Base-by-base conservation (phyloP, 2,888 invertebrate genomes). In the Ganaspis brasiliensis region DNA sequence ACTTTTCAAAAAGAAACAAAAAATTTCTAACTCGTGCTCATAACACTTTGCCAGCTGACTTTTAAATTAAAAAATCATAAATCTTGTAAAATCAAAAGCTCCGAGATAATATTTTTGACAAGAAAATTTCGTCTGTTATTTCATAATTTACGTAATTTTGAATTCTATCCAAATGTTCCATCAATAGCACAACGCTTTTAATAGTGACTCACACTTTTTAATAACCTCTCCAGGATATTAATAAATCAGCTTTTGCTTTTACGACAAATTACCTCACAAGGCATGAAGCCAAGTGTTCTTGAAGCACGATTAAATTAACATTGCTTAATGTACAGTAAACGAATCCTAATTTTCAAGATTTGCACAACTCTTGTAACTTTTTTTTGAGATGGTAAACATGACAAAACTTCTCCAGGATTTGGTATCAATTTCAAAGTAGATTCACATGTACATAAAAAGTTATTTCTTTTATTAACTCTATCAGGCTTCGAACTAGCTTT, bases 271-370 rank as follows among this genome's bases (percentile, higher is more conserved):
- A 63, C 40, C 63, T 24, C 40, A 24, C 21, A 67, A 67, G 21
- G 63, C 40, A 67, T 67, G 63, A 67, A 67, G 63, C 63, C 63
- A 67, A 67, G 24, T 37, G 24, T 67, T 67, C 24, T 67, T 9
- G 45, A 45, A 67, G 61, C 61, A 45, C 24, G 21, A 8, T 21
- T 21, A 67, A 67, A 40, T 45, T 67, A 6, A 14, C 24, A 40
- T 40, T 14, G 8, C 14, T 40, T 21, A 6, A 21, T 45, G 2
- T 5, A 63, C 21, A 67, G 40, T 8, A 67, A 45, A 40, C 3
- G 1, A 67, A 24, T 24, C 8, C 12, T 8, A 21, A 67, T 67
- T 67, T 67, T 67, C n/a, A 40, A 40, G 9, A 14, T 67, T 67
- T 14, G 63, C 63, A 67, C 63, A 45, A 40, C 45, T 40, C 40